These are phyloP conservation scores for Stegostoma tigrinum DNA, from an alignment of 2,113 vertebrate species.

Conservation along the genomic window DNA sequence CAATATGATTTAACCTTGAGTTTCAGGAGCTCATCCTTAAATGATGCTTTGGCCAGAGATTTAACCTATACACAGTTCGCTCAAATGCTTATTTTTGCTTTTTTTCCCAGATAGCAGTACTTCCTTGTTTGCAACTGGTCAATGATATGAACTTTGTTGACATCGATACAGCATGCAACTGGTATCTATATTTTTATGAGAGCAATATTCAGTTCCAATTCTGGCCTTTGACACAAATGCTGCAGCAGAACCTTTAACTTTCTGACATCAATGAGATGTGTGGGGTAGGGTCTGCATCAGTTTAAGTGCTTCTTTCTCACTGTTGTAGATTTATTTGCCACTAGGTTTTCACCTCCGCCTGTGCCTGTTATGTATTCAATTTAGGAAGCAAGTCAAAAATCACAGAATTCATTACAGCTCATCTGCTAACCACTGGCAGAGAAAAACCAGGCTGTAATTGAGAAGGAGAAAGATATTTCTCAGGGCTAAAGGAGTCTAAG, in stretches of 20 bases:
- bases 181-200: neutral
- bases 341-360: neutral
- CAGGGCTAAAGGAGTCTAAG: no score
- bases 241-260: neutral
- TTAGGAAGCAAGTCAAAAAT: neutral
- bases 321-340: neutral
- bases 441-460: neutral
- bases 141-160: neutral
- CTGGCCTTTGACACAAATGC: neutral
- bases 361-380: neutral
- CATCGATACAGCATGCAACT: neutral
- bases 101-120: neutral
- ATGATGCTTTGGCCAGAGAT: neutral
- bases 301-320: neutral
- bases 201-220: neutral
- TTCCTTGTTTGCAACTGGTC: neutral
- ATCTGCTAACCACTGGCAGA: neutral
- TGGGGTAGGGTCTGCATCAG: neutral
- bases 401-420: neutral
- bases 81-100: neutral
- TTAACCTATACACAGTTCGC: neutral
- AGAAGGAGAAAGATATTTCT: no score
- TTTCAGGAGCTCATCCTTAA: neutral
- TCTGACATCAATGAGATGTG: neutral
- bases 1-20: neutral